A percentile compares a stretch with the other conserved stretches of the same genome.
Evolutionary conservation across 1,140 invertebrate genomes (phyloP).

Genomic region (Rhyacophila brunnea): DNA sequence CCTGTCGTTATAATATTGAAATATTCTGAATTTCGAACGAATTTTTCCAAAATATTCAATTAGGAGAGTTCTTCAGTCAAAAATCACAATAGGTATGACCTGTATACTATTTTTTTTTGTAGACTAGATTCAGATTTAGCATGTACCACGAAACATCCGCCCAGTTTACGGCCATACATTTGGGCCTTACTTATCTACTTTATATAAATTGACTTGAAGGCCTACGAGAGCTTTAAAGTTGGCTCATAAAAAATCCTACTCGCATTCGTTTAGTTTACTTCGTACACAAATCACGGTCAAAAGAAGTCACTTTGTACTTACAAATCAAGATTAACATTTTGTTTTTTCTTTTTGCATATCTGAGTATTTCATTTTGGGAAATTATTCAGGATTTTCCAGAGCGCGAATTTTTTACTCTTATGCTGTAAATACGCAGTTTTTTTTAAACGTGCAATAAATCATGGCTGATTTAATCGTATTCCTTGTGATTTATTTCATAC

Average conservation of each 20-base stretch:
- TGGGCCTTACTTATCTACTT: slow-evolving; percentile 27
- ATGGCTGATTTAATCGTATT: no score
- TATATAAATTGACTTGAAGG: slow-evolving; percentile 28
- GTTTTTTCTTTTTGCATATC: background rate
- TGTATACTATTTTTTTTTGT: no score
- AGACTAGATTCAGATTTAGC: background rate
- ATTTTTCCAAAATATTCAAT: no score
- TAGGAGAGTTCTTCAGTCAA: no score
- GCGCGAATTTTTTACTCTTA: no score
- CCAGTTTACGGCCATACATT: slow-evolving; percentile 22
- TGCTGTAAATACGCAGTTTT: no score
- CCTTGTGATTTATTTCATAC: no score
- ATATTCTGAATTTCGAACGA: no score
- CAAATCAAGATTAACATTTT: background rate
- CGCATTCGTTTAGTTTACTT: slow-evolving; percentile 23
- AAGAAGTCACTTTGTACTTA: slow-evolving; percentile 12
- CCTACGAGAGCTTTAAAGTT: slow-evolving; percentile 28
- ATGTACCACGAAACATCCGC: slow-evolving; percentile 1
- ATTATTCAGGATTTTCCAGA: background rate
- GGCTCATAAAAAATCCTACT: slow-evolving; percentile 27
- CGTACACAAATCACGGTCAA: slow-evolving; percentile 21
- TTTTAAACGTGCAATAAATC: no score
- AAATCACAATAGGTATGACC: no score
- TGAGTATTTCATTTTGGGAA: background rate
- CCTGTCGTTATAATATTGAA: no score